These are phyloP conservation scores for Temnothorax rugatulus DNA, from an alignment of 2,888 invertebrate genomes.

Conservation along the genomic window DNA sequence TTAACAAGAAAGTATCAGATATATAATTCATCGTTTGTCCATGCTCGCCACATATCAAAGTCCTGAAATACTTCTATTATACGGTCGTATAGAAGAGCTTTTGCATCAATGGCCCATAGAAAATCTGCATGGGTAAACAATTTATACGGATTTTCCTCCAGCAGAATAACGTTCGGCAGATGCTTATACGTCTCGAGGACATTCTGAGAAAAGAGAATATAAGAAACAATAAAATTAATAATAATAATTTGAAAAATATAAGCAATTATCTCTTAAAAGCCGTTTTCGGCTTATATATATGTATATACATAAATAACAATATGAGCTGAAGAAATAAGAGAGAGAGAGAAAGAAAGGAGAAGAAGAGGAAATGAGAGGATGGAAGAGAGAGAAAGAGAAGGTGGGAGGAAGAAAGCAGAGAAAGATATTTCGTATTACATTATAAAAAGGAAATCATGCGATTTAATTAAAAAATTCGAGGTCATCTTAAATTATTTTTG, in stretches of 20 bases:
- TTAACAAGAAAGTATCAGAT: background rate
- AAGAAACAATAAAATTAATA: background rate
- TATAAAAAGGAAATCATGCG: background rate
- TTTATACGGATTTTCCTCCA: constrained; percentile 88
- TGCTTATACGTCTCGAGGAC: constrained; percentile 87
- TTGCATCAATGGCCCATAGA: constrained; percentile 89
- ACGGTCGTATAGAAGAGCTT: constrained; percentile 87
- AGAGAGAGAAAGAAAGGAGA: background rate
- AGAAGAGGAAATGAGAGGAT: background rate
- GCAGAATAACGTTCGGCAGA: constrained; percentile 87
- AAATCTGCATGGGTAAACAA: constrained; percentile 91
- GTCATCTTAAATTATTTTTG: background rate
- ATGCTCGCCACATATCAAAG: constrained; percentile 55
- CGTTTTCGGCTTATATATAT: background rate
- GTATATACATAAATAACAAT: background rate
- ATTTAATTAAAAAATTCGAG: too few species aligned
- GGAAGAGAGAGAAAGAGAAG: background rate
- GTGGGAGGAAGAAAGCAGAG: background rate
- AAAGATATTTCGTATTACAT: background rate
- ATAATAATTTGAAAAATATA: constrained; percentile 5
- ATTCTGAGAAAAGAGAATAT: constrained; percentile 84
- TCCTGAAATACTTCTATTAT: constrained; percentile 86
- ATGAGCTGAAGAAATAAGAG: background rate
- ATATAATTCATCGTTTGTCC: background rate
- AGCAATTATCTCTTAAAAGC: background rate